phyloP scores from a whole-genome alignment of 2,888 invertebrate genomes.

The Latrodectus hesperus region DNA sequence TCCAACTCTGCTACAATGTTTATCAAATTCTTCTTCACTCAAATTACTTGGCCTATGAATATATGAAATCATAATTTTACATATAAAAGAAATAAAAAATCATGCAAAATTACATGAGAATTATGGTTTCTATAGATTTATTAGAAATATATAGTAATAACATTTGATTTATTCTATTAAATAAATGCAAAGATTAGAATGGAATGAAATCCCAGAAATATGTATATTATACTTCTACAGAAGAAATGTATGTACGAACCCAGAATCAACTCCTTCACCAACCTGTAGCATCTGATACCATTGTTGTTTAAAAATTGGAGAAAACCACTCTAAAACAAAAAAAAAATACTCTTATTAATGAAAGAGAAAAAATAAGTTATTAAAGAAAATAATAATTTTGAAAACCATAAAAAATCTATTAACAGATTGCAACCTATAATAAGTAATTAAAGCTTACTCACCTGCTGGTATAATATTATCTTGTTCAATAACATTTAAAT shows the following conservation, averaged over 20 bases:
- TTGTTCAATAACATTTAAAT: slow-evolving; percentile 81
- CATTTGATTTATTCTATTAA: neutral
- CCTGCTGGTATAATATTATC: slow-evolving; percentile 83
- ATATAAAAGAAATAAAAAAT: too few relatives aligned
- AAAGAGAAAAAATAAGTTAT: neutral
- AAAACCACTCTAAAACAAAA: slow-evolving; percentile 79
- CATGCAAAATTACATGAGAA: neutral
- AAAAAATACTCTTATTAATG: neutral
- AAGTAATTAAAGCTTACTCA: slow-evolving; percentile 66
- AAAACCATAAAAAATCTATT: neutral
- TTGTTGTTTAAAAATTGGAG: slow-evolving; percentile 80
- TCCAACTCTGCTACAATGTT: slow-evolving; percentile 81
- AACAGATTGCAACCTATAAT: neutral
- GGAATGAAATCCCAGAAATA: neutral
- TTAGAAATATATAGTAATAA: neutral
- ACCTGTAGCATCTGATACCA: slow-evolving; percentile 83
- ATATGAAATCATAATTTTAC: slow-evolving; percentile 70
- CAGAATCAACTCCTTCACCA: slow-evolving; percentile 82
- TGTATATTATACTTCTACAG: neutral
- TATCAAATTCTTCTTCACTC: slow-evolving; percentile 76
- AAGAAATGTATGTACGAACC: slow-evolving; percentile 76
- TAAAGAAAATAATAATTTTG: neutral
- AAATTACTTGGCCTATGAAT: slow-evolving; percentile 76
- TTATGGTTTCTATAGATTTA: neutral
- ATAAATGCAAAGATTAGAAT: neutral